A percentile compares a stretch with the other conserved stretches of the same genome.
These are phyloP conservation scores for Dromius quadrimaculatus DNA, from an alignment of 2,888 invertebrate species.

Conservation along the genomic window DNA sequence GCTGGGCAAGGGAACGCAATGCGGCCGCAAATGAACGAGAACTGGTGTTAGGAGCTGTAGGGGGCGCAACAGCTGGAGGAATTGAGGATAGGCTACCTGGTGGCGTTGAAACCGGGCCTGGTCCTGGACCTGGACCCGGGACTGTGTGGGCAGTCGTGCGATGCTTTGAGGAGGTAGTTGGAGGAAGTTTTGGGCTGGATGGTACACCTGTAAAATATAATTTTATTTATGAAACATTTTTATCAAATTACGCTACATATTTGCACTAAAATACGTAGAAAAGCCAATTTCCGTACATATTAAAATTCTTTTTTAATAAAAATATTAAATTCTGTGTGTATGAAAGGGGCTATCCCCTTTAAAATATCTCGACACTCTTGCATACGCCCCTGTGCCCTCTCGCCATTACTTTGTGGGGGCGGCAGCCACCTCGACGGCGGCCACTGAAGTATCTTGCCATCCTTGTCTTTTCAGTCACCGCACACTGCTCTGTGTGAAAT, in stretches of 20 bases:
- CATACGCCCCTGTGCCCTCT: no score
- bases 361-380: no score
- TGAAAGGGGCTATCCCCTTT: no score
- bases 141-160: conserved; percentile 62
- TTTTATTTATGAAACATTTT: neutral
- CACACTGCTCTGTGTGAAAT: no score
- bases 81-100: conserved; percentile 25
- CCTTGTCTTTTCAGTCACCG: no score
- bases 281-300: no score
- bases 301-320: neutral
- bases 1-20: conserved; percentile 89
- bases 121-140: conserved; percentile 67
- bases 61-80: conserved; percentile 28
- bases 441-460: no score
- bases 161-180: conserved; percentile 61
- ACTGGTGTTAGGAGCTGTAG: conserved; percentile 63
- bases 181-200: conserved; percentile 59
- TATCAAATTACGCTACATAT: no score
- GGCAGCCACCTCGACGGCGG: no score
- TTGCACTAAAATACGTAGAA: no score
- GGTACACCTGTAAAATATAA: conserved; percentile 57
- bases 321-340: no score
- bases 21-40: conserved; percentile 90
- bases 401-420: no score
- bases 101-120: conserved; percentile 53